Base-by-base conservation (phyloP, 2,888 invertebrate genomes). In the Cyclophora albipunctata region DNA sequence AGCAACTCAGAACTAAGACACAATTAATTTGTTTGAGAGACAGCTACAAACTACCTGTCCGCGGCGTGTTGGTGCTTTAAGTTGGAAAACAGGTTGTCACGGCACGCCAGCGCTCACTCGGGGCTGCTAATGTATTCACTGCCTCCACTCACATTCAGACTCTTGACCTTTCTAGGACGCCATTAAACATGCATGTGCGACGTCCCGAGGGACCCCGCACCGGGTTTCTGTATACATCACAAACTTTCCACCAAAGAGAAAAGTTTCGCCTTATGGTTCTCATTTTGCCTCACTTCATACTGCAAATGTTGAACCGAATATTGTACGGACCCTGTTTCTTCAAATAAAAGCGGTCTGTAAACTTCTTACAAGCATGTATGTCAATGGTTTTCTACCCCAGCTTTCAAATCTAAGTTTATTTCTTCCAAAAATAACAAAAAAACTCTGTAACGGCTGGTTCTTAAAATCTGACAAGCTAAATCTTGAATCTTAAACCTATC, bases 21-120 rank as follows among this genome's bases (percentile, higher is more conserved):
- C 79, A 84, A 85, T 85, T 86, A 85, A 85, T 85, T 86, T 84
- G 76, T 81, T 84, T 83, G 81, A 80, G 78, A 80, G 86, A 83
- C 81, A 83, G 81, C 76, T 79, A 82, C 84, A 81, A 85, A 86
- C 80, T 81, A 84, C 80, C 83, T 85, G 82, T 79, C 81, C 73
- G 69, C 72, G 68, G 67, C 67, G 74, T 70, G 77, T 77, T 78
- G 57, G 42, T 73, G 75, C 66, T 65, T 73, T 72, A 75, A 83
- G 70, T 82, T 81, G 64, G 72, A 72, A 79, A 82, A 81, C 81
- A 78, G 78, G 75, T 75, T 80, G 78, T 81, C 77, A 73, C 66
- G 74, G 62, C 67, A 67, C 62, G 69, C 61, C 63, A 62, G 70
- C 67, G 69, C 71, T 62, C 73, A 62, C 71, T 75, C 58, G 77